A percentile compares a stretch with the other conserved stretches of the same genome.
Evolutionary conservation across 2,797 vertebrate species (phyloP).

Genomic region (Selene dorsalis): DNA sequence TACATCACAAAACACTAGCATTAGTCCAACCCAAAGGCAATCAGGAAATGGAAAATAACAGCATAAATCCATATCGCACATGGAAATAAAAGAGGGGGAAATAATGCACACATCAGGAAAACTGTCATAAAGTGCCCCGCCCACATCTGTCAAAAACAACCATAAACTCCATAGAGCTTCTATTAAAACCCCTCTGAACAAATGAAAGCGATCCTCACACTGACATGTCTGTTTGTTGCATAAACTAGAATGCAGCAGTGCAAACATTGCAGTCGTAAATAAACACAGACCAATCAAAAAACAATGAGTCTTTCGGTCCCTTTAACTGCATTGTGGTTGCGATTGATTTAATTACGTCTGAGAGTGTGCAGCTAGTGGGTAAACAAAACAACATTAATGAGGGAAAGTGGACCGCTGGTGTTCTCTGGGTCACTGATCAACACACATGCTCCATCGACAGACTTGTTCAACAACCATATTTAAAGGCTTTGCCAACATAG

Average conservation of each 20-base stretch:
- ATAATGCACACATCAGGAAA: not conserved
- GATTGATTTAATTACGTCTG: not conserved
- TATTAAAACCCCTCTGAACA: not conserved
- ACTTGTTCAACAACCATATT: constrained; percentile 25
- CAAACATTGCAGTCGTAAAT: not conserved
- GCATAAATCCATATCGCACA: not conserved
- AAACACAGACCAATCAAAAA: not conserved
- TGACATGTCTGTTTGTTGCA: not conserved
- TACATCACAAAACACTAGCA: not conserved
- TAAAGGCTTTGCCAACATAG: constrained; percentile 2
- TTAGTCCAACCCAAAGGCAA: not conserved
- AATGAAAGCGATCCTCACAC: not conserved
- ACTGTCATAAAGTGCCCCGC: not conserved
- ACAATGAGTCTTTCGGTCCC: not conserved
- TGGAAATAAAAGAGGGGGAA: not conserved
- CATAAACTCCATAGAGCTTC: not conserved
- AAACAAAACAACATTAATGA: constrained; percentile 13
- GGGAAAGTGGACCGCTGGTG: not conserved
- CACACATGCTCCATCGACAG: constrained; percentile 1
- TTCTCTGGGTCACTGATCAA: constrained; percentile 15
- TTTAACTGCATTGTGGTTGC: not conserved
- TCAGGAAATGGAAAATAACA: not conserved
- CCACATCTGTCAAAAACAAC: not conserved
- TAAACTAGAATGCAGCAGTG: not conserved
- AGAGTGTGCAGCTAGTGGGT: not conserved